Conservation (phyloP, 2,797 vertebrate genomes). For the Antennarius maculatus region DNA sequence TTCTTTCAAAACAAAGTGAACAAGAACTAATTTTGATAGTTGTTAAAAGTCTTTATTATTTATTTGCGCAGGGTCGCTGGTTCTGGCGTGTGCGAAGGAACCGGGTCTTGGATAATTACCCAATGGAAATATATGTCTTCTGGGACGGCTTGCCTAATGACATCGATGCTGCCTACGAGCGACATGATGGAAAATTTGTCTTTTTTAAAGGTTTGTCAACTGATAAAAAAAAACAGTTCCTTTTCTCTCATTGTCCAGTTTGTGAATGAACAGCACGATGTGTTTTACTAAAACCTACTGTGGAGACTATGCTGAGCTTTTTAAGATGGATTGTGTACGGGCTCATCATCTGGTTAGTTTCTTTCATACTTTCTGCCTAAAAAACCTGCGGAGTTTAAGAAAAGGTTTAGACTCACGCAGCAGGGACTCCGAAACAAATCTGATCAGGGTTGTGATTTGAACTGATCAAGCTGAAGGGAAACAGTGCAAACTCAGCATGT, state of each 20-base stretch:
- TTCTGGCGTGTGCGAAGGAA: constrained; percentile 98
- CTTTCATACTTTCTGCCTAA: background rate
- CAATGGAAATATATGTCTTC: constrained; percentile 96
- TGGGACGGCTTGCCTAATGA: constrained; percentile 93
- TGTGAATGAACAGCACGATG: background rate
- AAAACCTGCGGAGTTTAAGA: constrained; percentile 8
- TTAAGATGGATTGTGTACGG: background rate
- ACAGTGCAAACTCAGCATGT: constrained; percentile 45
- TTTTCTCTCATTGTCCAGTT: background rate
- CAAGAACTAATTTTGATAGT: constrained; percentile 6
- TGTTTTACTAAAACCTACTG: background rate
- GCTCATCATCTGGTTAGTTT: background rate
- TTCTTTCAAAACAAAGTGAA: background rate
- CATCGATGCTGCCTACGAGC: constrained; percentile 94
- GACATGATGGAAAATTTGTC: constrained; percentile 94
- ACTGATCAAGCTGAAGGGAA: constrained; percentile 28
- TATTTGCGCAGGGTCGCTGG: constrained; percentile 87
- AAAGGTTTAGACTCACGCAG: constrained; percentile 18
- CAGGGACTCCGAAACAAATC: constrained; percentile 17
- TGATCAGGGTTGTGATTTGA: constrained; percentile 42
- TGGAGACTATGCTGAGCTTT: background rate
- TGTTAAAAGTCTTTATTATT: background rate
- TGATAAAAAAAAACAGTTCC: background rate
- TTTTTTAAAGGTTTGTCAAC: constrained; percentile 93
- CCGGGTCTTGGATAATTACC: constrained; percentile 94